These are phyloP conservation scores for Pycnomerus fuliginosus DNA, from an alignment of 2,888 invertebrate species.

Conservation along the genomic window DNA sequence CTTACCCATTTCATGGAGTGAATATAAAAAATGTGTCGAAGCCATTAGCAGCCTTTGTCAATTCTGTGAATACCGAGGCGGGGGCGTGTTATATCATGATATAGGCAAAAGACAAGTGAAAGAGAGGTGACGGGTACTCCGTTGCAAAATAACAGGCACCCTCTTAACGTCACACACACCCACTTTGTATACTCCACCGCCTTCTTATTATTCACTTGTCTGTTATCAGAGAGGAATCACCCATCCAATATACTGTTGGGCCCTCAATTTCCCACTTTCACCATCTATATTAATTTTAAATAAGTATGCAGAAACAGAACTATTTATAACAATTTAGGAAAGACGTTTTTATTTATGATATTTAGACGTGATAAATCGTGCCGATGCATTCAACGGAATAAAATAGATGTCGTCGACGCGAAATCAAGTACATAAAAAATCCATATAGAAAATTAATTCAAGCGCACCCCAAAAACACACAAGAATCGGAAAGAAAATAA, in stretches of 20 bases:
- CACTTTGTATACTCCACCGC: constrained; percentile 21
- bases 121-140: constrained; percentile 24
- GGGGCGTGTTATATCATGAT: constrained; percentile 24
- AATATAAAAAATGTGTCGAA: too few species aligned
- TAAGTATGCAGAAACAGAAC: too few species aligned
- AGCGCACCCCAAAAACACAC: constrained; percentile 33
- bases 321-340: constrained; percentile 5
- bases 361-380: constrained; percentile 10
- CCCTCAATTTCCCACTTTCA: too few species aligned
- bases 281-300: too few species aligned
- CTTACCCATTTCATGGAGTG: too few species aligned
- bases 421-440: constrained; percentile 38
- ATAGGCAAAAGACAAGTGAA: constrained; percentile 25
- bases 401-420: constrained; percentile 13
- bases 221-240: constrained; percentile 20
- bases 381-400: constrained; percentile 13
- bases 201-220: constrained; percentile 24
- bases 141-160: constrained; percentile 27
- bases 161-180: constrained; percentile 26
- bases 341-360: constrained; percentile 1
- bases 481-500: constrained; percentile 44
- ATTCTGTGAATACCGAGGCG: constrained; percentile 5
- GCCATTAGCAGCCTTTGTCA: too few species aligned
- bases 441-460: constrained; percentile 45
- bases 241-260: constrained; percentile 9